A percentile compares a stretch with the other conserved stretches of the same genome.
These are phyloP conservation scores for Toxostoma redivivum DNA, from an alignment of 2,113 vertebrate species.

Conservation along the genomic window DNA sequence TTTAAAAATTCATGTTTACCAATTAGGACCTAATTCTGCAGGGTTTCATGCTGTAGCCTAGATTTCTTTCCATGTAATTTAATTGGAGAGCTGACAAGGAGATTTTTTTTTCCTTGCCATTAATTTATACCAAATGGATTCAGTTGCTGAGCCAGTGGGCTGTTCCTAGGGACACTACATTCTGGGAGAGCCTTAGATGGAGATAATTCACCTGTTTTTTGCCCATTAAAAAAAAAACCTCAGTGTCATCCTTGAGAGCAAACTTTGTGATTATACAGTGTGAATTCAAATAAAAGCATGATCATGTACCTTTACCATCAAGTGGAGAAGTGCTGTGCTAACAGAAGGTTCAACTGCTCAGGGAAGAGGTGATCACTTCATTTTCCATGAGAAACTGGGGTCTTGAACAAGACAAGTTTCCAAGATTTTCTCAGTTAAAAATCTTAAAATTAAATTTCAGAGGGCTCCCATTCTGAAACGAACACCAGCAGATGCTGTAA, in stretches of 20 bases:
- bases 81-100: background rate
- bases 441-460: background rate
- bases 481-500: background rate
- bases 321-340: background rate
- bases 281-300: background rate
- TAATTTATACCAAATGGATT: background rate
- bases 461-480: background rate
- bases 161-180: background rate
- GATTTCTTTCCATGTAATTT: background rate
- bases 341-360: conserved; percentile 7
- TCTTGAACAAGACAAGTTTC: background rate
- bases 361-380: background rate
- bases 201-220: background rate
- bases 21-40: conserved; percentile 4
- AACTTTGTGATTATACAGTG: background rate
- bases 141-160: background rate
- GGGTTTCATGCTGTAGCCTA: background rate
- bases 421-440: conserved; percentile 12
- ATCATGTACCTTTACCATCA: background rate
- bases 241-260: background rate
- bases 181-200: background rate
- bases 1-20: background rate
- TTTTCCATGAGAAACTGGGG: background rate
- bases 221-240: background rate
- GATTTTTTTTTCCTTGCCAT: background rate